Evolutionary conservation across 2,113 vertebrate species (phyloP), one percentile per base, ranked within the genome.

Genomic region (Lycocorax pyrrhopterus): DNA sequence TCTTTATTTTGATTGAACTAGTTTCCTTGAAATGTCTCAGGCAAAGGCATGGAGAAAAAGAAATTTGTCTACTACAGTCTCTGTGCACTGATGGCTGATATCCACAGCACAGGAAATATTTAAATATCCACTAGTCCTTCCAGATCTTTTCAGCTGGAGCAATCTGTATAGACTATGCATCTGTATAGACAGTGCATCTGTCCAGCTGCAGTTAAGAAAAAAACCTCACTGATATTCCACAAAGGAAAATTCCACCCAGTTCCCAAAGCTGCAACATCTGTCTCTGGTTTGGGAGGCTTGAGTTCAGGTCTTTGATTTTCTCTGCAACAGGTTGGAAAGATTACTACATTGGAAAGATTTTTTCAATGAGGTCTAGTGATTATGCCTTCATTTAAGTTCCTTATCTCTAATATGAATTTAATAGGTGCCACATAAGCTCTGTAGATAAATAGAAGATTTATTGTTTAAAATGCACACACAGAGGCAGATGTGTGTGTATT

Each of bases 241-340:
- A 94, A 97, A 96, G 83, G 76, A 95, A 96, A 97, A 93, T 96
- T 96, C 92, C 92, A 87, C 77, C 60, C 73, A 66, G 72, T 67
- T 94, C 71, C 85, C 76, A 93, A 95, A 97, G 86, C 90, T 96
- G 59, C 21, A 92, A 92, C 94, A 96, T 95, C 90, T 96, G 89
- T 92, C 90, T 92, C 92, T 93, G 76, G 83, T 93, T 97, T 96
- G 86, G 52, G 82, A 94, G 68, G 89, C 76, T 92, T 87, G 76
- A 85, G 47, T 63, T 92, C 86, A 92, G 80, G 93, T 95, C 95
- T 94, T 95, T 96, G 96, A 96, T 93, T 96, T 96, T 93, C 76
- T 74, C 59, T 90, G 76, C 59, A 92, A 81, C 88, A 92, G 90
- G 92, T 93, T 97, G 95, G 90, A 94, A 95, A 94, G 32, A 94